Evolutionary conservation across 2,888 invertebrate genomes (phyloP), one percentile per base, ranked within the genome.

Genomic region (Sarcophaga subvicina): DNA sequence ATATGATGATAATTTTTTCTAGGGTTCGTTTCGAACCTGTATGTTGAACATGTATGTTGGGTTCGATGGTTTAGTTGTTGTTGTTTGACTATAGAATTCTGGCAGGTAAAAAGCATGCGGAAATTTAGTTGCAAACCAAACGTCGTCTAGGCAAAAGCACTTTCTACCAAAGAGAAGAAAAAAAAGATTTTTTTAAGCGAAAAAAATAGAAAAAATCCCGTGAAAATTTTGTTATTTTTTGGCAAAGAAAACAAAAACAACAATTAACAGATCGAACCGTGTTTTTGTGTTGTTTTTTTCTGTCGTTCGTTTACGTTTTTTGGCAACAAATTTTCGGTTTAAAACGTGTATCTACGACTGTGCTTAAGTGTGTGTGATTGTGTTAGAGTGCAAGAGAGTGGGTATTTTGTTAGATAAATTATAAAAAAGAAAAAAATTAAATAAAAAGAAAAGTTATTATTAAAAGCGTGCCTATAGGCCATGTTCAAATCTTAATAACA

Each of bases 51-150:
- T 49, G 37, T 54, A 25, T 60, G 62, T 82, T 71, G 14, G 47
- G 45, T 59, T 70, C 3, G 63, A n/a, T 37, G 27, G 10, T 37
- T 10, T 10, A 37, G 17, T 45, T 63, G 37, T 62, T 64, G 70
- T 80, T 76, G 81, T 83, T 80, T 22, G 37, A n/a, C n/a, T 78
- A 49, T 76, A 69, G 63, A 72, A 45, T 73, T 83, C 86, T 83
- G 59, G 66, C 87, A 84, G 87, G 87, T 84, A 62, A 82, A 84
- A 62, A 84, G 78, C 81, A 84, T 87, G 87, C 87, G 75, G 87
- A 87, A 82, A 84, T 87, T 87, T 80, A 87, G 87, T 87, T 87
- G 81, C 75, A 84, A 87, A 84, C 84, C 63, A 84, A 70, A 80
- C 86, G 86, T 83, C 79, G 87, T 84, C 81, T 84, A 63, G 84